These are phyloP conservation scores for Hyaena hyaena DNA, from an alignment of 2,113 vertebrate genomes.

Conservation along the genomic window DNA sequence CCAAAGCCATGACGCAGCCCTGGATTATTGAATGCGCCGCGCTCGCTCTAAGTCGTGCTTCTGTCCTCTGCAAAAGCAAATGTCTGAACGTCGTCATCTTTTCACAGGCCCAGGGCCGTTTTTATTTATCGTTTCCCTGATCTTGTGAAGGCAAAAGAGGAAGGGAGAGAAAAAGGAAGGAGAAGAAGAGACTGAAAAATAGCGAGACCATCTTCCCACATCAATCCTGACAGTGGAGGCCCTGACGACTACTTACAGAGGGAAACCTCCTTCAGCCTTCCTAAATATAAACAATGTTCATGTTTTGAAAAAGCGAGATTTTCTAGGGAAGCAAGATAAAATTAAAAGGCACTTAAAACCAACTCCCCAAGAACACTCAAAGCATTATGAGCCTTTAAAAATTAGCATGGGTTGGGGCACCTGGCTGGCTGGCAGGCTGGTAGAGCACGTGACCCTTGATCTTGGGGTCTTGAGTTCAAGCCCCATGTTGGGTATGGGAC, in stretches of 20 bases:
- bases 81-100: background rate
- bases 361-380: conserved; percentile 62
- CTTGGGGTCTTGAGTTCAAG: no score
- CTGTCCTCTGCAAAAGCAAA: conserved; percentile 62
- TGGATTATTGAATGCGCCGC: background rate
- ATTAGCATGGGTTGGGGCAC: background rate
- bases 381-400: conserved; percentile 69
- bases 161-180: background rate
- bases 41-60: background rate
- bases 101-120: conserved; percentile 12
- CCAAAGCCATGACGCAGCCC: background rate
- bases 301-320: conserved; percentile 62
- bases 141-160: background rate
- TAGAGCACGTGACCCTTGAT: no score
- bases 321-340: conserved; percentile 50
- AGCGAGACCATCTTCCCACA: conserved; percentile 59
- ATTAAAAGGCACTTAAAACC: conserved; percentile 68
- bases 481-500: no score
- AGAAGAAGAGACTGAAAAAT: background rate
- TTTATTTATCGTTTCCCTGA: conserved; percentile 51
- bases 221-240: conserved; percentile 70
- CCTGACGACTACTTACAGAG: background rate
- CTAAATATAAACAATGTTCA: conserved; percentile 49
- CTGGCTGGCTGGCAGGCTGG: no score
- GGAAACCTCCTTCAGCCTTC: conserved; percentile 39